phyloP scores from a whole-genome alignment of 1,140 invertebrate genomes.

The Bombus confusus region DNA sequence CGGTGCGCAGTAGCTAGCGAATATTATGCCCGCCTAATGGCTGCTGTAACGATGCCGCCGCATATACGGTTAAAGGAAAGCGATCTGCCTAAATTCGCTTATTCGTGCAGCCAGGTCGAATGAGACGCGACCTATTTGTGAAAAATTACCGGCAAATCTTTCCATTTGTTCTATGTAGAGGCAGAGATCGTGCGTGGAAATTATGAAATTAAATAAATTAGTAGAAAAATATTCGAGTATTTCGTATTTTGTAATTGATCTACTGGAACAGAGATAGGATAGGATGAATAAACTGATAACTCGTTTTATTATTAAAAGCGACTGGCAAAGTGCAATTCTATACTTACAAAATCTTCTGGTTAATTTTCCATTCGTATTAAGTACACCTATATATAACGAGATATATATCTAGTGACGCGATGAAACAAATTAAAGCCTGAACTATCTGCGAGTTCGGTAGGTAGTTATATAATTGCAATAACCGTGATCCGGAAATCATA shows the following conservation, averaged over 20 bases:
- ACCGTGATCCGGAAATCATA: slow-evolving; percentile 3
- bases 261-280: neutral
- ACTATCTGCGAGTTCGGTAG: neutral
- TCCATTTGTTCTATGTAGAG: too few relatives aligned
- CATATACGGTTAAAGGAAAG: neutral
- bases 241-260: too few relatives aligned
- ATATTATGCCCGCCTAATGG: neutral
- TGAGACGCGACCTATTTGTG: neutral
- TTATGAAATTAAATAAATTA: too few relatives aligned
- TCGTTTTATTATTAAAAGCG: neutral
- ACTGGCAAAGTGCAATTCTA: neutral
- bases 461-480: neutral
- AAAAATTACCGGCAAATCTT: neutral
- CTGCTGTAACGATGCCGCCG: neutral
- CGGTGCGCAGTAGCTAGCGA: neutral
- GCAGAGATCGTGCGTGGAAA: neutral
- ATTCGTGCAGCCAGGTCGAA: too few relatives aligned
- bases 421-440: neutral
- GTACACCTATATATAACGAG: neutral
- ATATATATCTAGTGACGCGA: neutral
- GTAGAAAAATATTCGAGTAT: too few relatives aligned
- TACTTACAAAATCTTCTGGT: neutral
- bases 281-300: neutral
- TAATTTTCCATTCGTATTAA: neutral
- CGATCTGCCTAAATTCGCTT: neutral